Base-by-base conservation (phyloP, 2,888 invertebrate genomes). In the Drosophila merina region DNA sequence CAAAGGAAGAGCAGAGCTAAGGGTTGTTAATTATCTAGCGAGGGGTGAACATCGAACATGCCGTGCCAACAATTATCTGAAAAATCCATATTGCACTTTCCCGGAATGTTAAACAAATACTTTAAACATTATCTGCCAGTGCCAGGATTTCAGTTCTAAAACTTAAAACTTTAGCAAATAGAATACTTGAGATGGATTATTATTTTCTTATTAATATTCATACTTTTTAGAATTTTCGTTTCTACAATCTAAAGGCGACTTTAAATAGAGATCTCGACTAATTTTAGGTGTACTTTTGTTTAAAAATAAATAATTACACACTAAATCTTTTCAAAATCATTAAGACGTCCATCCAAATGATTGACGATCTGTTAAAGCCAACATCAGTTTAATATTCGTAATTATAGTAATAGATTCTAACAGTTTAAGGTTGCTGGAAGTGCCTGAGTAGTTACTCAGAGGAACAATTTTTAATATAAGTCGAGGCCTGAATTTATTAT, bases 401-500 rank as follows among this genome's bases (percentile, higher is more conserved):
- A 36, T 36, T 36, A 36, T 20, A 20, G 8, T 42, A 20, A 42
- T 42, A 42, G 20, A 20, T 42, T 20, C 9, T 1, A 42, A 7
- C 20, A 20, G 20, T 9, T 20, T 9, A 12, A 12, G 14, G 20
- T 42, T 12, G n/a, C 14, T 40, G 14, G 40, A 20, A 20, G 20
- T 20, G 20, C 20, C 28, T 14, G 5, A 30, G n/a, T n/a, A 69
- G 73, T 62, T 74, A 56, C 63, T 69, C 45, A 20, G 5, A n/a
- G 36, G 36, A 50, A 49, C 71, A 44, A 67, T 77, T 85, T 76
- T 87, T 76, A 87, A 87, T 87, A 80, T 78, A 78, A 75, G 76
- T 56, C 75, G 63, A 80, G 79, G 75, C 60, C 56, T 62, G 55
- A 82, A 85, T 85, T 82, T 86, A 86, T 86, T 75, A 79, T 83